Percentiles rank a stretch among this genome's conserved stretches.
Conservation (phyloP, 2,797 vertebrate species). For the Micrastur ruficollis region DNA sequence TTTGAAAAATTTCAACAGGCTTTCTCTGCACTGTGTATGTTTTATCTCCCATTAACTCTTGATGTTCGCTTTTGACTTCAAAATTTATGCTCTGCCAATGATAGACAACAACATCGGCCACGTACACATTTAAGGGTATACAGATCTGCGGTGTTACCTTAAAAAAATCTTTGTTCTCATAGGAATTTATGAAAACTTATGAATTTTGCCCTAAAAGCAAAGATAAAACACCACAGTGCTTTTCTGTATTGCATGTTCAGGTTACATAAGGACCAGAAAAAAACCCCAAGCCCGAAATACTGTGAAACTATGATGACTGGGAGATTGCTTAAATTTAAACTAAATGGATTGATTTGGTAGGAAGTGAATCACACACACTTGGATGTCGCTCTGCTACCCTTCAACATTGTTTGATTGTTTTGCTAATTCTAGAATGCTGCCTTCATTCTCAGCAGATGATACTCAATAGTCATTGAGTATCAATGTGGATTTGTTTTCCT, state of each 20-base stretch:
- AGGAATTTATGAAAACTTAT: neutral
- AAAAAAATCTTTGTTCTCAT: neutral
- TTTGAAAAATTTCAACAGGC: neutral
- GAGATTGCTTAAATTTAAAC: constrained; percentile 10
- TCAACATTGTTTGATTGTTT: constrained; percentile 32
- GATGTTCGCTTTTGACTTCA: neutral
- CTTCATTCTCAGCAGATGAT: neutral
- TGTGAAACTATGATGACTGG: neutral
- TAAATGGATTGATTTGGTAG: constrained; percentile 12
- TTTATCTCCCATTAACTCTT: neutral
- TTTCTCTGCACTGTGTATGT: neutral
- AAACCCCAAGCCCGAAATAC: neutral
- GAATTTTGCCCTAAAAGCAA: neutral
- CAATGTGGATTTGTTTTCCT: constrained; percentile 19
- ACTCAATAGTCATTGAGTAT: neutral
- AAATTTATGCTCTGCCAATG: neutral
- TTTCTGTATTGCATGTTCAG: neutral
- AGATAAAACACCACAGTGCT: neutral
- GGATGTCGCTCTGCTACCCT: neutral
- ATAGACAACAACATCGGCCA: accelerated
- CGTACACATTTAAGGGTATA: neutral
- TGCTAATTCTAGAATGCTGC: constrained; percentile 26
- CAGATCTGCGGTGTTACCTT: neutral
- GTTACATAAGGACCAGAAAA: neutral
- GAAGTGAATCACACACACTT: constrained; percentile 44